phyloP scores from a whole-genome alignment of 2,888 invertebrate species.

The Protula sp. region DNA sequence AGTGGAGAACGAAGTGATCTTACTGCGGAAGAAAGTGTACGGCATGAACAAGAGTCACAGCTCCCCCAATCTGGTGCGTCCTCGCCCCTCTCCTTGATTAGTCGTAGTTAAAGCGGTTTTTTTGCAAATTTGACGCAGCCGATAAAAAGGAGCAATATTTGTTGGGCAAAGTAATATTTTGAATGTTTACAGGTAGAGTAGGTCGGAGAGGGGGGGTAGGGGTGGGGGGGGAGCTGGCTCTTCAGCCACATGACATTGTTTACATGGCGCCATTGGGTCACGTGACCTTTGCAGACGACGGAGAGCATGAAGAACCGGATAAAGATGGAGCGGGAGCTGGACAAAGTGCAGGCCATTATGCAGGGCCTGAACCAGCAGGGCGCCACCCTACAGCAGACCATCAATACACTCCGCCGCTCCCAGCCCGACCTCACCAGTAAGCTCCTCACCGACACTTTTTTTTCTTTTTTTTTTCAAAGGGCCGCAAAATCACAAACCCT shows the following conservation, averaged over 20 bases:
- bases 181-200: too few species aligned
- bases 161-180: too few species aligned
- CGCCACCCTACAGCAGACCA: constrained; percentile 78
- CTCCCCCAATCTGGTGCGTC: constrained; percentile 41
- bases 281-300: too few species aligned
- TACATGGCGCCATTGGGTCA: too few species aligned
- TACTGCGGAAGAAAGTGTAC: constrained; percentile 67
- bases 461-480: too few species aligned
- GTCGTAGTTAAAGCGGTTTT: constrained; percentile 27
- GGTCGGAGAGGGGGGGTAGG: too few species aligned
- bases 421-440: constrained; percentile 10
- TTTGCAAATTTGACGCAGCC: too few species aligned
- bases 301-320: background rate
- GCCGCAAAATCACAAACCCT: too few species aligned
- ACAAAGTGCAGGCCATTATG: constrained; percentile 71
- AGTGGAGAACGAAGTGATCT: constrained; percentile 78
- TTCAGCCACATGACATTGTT: too few species aligned
- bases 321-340: constrained; percentile 63
- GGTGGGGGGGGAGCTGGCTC: too few species aligned
- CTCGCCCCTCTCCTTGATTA: background rate
- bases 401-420: constrained; percentile 71
- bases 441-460: too few species aligned
- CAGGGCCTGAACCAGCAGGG: constrained; percentile 80
- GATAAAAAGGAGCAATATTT: too few species aligned
- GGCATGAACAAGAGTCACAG: constrained; percentile 40